phyloP scores from a whole-genome alignment of 2,888 invertebrate species.

The Anticlea derivata region DNA sequence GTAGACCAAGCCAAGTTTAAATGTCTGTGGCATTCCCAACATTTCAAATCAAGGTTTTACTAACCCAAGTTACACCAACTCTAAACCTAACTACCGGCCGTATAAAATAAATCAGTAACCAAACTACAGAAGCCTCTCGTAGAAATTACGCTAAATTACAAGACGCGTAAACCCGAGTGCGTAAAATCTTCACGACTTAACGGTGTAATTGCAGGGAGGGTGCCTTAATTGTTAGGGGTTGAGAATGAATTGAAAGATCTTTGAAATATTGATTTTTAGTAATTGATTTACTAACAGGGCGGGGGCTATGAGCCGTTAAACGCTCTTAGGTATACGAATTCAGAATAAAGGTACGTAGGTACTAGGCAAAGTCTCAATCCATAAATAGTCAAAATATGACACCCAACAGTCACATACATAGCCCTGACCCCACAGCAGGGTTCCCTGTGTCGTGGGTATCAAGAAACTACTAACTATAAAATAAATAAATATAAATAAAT shows the following conservation, averaged over 20 bases:
- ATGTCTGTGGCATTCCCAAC: too few species aligned
- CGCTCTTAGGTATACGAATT: not conserved
- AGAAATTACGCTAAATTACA: slow-evolving; percentile 55
- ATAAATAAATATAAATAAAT: too few species aligned
- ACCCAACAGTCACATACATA: too few species aligned
- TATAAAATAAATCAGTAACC: slow-evolving; percentile 24
- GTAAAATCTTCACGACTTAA: slow-evolving; percentile 76
- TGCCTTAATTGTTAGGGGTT: slow-evolving; percentile 68
- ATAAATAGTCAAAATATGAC: too few species aligned
- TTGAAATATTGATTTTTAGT: slow-evolving; percentile 60
- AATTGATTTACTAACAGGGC: slow-evolving; percentile 47
- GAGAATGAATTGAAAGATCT: slow-evolving; percentile 57
- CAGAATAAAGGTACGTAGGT: too few species aligned
- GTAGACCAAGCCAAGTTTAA: too few species aligned
- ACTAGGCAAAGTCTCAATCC: too few species aligned
- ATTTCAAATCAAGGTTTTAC: slow-evolving; percentile 12
- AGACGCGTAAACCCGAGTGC: slow-evolving; percentile 58
- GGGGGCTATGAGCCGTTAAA: not conserved
- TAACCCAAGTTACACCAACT: slow-evolving; percentile 1
- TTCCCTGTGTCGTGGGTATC: too few species aligned
- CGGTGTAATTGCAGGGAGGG: slow-evolving; percentile 69
- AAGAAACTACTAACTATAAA: too few species aligned
- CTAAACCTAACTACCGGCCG: slow-evolving; percentile 6
- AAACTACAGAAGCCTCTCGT: slow-evolving; percentile 36
- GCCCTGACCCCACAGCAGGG: too few species aligned